A percentile compares a stretch with the other conserved stretches of the same genome.
These are phyloP conservation scores for Dipodomys spectabilis DNA, from an alignment of 2,113 vertebrate species.

Conservation along the genomic window DNA sequence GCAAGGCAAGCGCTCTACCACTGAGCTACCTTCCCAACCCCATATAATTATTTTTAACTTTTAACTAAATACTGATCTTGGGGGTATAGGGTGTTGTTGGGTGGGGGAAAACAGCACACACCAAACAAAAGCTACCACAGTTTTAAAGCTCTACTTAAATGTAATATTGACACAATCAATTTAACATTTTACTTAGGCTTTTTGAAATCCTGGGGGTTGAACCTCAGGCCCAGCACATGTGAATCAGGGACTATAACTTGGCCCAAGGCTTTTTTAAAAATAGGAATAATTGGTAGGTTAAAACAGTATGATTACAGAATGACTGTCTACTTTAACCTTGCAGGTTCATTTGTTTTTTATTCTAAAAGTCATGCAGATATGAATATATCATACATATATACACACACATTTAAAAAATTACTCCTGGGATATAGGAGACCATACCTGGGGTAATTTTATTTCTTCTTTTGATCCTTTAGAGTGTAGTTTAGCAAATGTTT, in stretches of 20 bases:
- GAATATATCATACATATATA: no score
- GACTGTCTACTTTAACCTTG: slow-evolving; percentile 1
- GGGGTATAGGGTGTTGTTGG: not conserved
- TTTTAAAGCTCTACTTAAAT: slow-evolving; percentile 16
- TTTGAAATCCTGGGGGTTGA: not conserved
- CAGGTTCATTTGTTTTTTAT: slow-evolving; percentile 36
- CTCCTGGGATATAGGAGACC: slow-evolving; percentile 36
- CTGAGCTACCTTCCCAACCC: no score
- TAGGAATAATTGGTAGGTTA: not conserved
- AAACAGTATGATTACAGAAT: slow-evolving; percentile 50
- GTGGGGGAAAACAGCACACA: not conserved
- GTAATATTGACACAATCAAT: slow-evolving; percentile 23
- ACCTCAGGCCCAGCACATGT: not conserved
- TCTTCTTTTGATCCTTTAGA: slow-evolving; percentile 18
- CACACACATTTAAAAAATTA: not conserved
- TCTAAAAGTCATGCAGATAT: slow-evolving; percentile 1
- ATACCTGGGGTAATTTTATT: slow-evolving; percentile 41
- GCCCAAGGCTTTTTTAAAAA: not conserved
- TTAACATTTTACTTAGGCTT: slow-evolving; percentile 32
- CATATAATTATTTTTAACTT: slow-evolving; percentile 14
- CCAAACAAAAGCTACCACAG: slow-evolving; percentile 1
- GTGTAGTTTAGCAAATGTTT: slow-evolving; percentile 52
- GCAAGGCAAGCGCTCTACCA: no score
- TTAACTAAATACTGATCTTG: slow-evolving; percentile 50
- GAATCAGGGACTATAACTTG: not conserved